Conservation (phyloP, 37 sponge, comb jelly and placozoan species). For the Aplysina aerophoba region DNA sequence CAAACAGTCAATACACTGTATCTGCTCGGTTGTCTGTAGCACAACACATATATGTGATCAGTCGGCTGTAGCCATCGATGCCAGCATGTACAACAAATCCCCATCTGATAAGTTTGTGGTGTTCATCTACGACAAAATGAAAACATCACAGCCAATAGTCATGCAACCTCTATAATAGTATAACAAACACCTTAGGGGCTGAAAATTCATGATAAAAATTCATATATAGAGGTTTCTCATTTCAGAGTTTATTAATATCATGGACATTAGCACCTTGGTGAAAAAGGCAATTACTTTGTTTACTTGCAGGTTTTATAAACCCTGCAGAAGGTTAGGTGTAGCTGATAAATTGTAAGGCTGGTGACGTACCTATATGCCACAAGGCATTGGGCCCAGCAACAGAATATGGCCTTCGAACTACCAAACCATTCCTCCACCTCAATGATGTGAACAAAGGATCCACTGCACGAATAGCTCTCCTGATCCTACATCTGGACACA, state of each 20-base stretch:
- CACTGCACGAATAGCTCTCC: conserved; percentile 4
- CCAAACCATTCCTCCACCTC: conserved; percentile 12
- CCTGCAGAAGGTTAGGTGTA: not conserved
- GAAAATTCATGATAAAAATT: conserved; percentile 1
- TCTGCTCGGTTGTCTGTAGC: conserved; percentile 50
- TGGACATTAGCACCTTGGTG: conserved; percentile 8
- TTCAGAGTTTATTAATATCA: conserved; percentile 2
- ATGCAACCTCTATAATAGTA: conserved; percentile 5
- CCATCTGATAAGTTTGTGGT: conserved; percentile 71
- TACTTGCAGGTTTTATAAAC: conserved; percentile 3
- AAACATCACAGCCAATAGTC: not conserved
- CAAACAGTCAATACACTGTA: conserved; percentile 54
- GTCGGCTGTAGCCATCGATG: conserved; percentile 59
- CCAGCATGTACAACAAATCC: conserved; percentile 60
- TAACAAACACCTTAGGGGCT: not conserved
- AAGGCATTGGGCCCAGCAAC: not conserved
- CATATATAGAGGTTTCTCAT: conserved; percentile 6
- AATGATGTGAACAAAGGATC: conserved; percentile 11
- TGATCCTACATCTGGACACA: conserved; percentile 8
- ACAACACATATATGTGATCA: conserved; percentile 48
- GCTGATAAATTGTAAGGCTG: conserved; percentile 11
- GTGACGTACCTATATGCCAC: not conserved
- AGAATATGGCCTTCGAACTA: conserved; percentile 7
- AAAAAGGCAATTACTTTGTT: not conserved
- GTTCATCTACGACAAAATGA: conserved; percentile 45